These are phyloP conservation scores for Agrypnus murinus DNA, from an alignment of 2,888 invertebrate species.

Conservation along the genomic window DNA sequence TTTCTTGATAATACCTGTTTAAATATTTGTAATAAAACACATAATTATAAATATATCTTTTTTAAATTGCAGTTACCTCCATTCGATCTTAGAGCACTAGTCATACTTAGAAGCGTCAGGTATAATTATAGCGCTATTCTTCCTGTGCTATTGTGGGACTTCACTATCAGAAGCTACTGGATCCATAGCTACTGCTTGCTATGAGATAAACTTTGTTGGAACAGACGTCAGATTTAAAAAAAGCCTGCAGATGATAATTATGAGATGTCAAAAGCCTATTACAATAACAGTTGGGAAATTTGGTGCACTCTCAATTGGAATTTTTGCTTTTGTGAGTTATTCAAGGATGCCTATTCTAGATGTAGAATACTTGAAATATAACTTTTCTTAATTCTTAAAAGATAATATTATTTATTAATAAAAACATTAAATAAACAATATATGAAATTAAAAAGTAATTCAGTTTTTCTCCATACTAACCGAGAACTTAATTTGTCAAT, in stretches of 20 bases:
- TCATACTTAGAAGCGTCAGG: not conserved
- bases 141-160: not conserved
- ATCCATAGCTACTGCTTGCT: not conserved
- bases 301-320: not conserved
- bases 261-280: slow-evolving; percentile 5
- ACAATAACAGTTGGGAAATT: not conserved
- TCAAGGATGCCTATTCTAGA: too few species aligned
- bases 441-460: too few species aligned
- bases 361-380: too few species aligned
- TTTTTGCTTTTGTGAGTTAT: too few species aligned
- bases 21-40: too few species aligned
- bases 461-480: too few species aligned
- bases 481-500: too few species aligned
- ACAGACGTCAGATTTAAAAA: slow-evolving; percentile 2
- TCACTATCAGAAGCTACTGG: not conserved
- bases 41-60: not conserved
- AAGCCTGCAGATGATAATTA: not conserved
- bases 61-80: slow-evolving; percentile 10
- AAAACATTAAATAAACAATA: too few species aligned
- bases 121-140: not conserved
- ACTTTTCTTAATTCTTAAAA: too few species aligned
- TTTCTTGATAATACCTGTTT: too few species aligned
- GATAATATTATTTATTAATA: too few species aligned
- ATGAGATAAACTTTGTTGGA: not conserved
- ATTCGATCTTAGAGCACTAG: not conserved